Evolutionary conservation across 2,888 invertebrate genomes (phyloP).

Genomic region (Apoderus coryli): DNA sequence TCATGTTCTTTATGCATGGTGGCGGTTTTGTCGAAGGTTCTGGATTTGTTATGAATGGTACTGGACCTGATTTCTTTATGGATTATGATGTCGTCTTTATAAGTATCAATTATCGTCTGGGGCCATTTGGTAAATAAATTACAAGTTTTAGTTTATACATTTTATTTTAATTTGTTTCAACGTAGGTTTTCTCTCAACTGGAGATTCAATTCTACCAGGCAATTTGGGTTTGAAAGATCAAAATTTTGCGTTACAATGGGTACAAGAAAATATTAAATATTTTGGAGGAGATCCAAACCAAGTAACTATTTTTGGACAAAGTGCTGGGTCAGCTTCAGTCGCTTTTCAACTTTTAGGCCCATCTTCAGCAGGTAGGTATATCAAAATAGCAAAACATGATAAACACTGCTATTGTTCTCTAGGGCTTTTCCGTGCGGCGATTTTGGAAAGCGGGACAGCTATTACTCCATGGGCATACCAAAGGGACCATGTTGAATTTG

Average conservation of each 20-base stretch:
- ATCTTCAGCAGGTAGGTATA: conserved; percentile 5
- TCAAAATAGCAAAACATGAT: too few species aligned
- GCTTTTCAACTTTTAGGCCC: conserved; percentile 20
- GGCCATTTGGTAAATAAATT: conserved; percentile 43
- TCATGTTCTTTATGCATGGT: conserved; percentile 31
- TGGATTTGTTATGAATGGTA: conserved; percentile 18
- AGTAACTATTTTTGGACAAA: conserved; percentile 25
- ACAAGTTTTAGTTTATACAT: neutral
- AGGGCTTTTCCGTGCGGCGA: conserved; percentile 13
- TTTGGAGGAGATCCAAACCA: conserved; percentile 25
- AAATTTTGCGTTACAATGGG: conserved; percentile 23
- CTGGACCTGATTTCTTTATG: conserved; percentile 35
- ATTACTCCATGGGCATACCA: conserved; percentile 14
- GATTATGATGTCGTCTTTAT: conserved; percentile 48
- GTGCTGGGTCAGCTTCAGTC: conserved; percentile 25
- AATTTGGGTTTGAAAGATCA: conserved; percentile 27
- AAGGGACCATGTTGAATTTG: conserved; percentile 16
- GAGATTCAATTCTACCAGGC: conserved; percentile 23
- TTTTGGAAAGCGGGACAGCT: conserved; percentile 14
- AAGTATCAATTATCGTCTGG: conserved; percentile 53
- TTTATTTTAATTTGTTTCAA: too few species aligned
- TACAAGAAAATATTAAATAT: conserved; percentile 21
- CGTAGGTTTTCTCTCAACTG: conserved; percentile 30
- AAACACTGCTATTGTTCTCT: conserved; percentile 1
- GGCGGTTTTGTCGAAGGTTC: conserved; percentile 30